Percentiles rank a stretch among this genome's conserved stretches.
These are phyloP conservation scores for Enteromius mattozi DNA, from an alignment of 2,797 vertebrate species.

Conservation along the genomic window DNA sequence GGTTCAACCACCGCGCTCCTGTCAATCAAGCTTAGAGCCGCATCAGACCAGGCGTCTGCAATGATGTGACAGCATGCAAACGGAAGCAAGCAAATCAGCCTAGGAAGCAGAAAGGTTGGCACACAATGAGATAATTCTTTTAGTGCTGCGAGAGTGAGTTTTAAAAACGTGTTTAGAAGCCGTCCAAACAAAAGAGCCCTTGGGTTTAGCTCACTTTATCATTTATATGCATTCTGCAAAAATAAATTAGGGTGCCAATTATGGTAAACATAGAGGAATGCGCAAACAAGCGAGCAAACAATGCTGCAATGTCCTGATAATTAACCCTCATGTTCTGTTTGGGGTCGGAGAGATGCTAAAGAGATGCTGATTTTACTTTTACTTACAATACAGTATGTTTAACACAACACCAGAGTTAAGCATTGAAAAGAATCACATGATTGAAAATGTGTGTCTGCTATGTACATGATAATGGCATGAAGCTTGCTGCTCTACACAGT, in stretches of 20 bases:
- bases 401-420: neutral
- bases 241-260: constrained; percentile 37
- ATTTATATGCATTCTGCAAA: constrained; percentile 31
- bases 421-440: neutral
- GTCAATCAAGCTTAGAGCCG: constrained; percentile 50
- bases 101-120: constrained; percentile 19
- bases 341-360: neutral
- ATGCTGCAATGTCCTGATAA: constrained; percentile 15
- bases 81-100: constrained; percentile 29
- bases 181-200: constrained; percentile 25
- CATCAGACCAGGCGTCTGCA: constrained; percentile 1
- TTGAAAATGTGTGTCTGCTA: neutral
- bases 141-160: constrained; percentile 23
- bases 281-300: constrained; percentile 28
- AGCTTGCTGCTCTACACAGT: neutral
- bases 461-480: neutral
- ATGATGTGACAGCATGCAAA: constrained; percentile 17
- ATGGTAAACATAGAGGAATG: constrained; percentile 1
- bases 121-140: constrained; percentile 31
- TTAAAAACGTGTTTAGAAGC: neutral
- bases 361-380: neutral
- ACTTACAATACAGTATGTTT: neutral
- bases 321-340: constrained; percentile 9
- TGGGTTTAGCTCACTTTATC: constrained; percentile 31
- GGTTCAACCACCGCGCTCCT: constrained; percentile 6